Percentiles rank a stretch among this genome's conserved stretches.
phyloP scores from a whole-genome alignment of 2,113 vertebrate genomes.

The Muscicapa adusta region DNA sequence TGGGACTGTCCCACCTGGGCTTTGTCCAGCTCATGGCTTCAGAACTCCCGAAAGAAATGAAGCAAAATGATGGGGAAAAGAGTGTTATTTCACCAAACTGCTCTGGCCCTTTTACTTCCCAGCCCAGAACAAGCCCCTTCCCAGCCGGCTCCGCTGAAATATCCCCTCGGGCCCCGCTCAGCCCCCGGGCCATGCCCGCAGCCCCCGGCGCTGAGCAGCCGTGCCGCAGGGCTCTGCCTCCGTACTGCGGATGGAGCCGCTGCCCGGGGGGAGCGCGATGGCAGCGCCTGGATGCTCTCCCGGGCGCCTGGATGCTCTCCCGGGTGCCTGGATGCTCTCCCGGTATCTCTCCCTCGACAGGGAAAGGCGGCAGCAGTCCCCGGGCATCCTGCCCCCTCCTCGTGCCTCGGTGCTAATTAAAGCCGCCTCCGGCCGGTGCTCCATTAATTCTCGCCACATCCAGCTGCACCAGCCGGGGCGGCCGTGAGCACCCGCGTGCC shows the following conservation, averaged over 20 bases:
- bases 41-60: background rate
- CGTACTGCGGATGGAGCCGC: background rate
- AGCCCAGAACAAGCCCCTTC: background rate
- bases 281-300: background rate
- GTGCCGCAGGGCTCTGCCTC: background rate
- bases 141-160: background rate
- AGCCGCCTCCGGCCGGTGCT: conserved; percentile 7
- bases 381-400: background rate
- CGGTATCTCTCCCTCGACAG: background rate
- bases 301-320: background rate
- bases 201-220: background rate
- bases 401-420: conserved; percentile 4
- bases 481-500: background rate
- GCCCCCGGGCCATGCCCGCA: background rate
- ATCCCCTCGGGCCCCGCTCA: accelerated
- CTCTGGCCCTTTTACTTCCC: background rate
- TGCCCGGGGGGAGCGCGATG: background rate
- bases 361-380: background rate
- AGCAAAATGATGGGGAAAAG: background rate
- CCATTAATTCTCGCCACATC: conserved; percentile 52
- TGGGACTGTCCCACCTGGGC: background rate
- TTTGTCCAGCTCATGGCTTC: accelerated
- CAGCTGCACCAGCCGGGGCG: conserved; percentile 43
- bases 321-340: background rate
- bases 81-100: background rate